phyloP scores from a whole-genome alignment of 1,140 invertebrate genomes.

The Nephila pilipes region DNA sequence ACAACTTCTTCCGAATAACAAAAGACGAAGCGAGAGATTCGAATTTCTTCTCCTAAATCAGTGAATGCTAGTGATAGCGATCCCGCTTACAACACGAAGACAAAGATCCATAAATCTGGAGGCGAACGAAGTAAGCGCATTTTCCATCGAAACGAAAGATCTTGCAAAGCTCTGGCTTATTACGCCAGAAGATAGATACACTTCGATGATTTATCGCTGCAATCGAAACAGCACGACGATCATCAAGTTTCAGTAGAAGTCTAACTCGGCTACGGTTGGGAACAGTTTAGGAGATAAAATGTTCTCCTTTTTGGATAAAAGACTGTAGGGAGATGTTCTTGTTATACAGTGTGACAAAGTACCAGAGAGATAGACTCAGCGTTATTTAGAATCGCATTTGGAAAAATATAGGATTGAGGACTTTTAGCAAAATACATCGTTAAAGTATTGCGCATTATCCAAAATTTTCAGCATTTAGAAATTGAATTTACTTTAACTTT shows the following conservation, averaged over 20 bases:
- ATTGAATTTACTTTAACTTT: too few relatives aligned
- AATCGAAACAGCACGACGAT: constrained; percentile 43
- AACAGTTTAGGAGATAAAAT: constrained; percentile 2
- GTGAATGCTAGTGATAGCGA: background rate
- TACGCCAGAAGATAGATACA: constrained; percentile 53
- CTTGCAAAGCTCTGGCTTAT: constrained; percentile 36
- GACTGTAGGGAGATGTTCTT: background rate
- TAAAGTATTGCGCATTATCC: too few relatives aligned
- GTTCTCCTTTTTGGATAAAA: background rate
- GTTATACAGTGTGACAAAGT: background rate
- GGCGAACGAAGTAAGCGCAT: background rate
- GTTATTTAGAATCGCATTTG: background rate
- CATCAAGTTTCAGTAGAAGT: background rate
- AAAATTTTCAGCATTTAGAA: too few relatives aligned
- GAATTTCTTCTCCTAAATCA: background rate
- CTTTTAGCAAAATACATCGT: background rate
- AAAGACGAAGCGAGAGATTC: background rate
- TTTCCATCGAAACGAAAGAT: constrained; percentile 7
- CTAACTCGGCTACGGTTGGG: background rate
- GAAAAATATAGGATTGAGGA: background rate
- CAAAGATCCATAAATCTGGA: constrained; percentile 22
- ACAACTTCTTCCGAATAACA: background rate
- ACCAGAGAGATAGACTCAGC: background rate
- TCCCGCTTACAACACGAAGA: background rate
- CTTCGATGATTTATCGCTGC: constrained; percentile 51